Percentiles rank a stretch among this genome's conserved stretches.
These are phyloP conservation scores for Falcunculus frontatus DNA, from an alignment of 2,113 vertebrate genomes.

Conservation along the genomic window DNA sequence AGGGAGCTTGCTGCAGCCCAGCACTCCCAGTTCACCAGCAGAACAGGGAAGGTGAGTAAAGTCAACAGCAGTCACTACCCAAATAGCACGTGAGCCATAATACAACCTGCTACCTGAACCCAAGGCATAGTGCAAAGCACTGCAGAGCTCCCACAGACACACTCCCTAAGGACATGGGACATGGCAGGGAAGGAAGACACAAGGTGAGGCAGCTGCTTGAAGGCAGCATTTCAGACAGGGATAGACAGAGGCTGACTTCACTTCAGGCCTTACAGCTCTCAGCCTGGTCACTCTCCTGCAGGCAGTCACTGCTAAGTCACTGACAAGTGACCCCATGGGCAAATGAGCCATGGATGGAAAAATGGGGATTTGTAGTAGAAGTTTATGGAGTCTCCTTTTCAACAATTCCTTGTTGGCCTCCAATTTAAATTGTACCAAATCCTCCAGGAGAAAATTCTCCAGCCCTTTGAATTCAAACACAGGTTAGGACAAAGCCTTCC, in stretches of 20 bases:
- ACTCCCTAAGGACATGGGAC: background rate
- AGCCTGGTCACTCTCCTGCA: background rate
- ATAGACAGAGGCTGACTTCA: background rate
- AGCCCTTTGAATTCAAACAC: background rate
- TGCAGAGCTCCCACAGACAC: background rate
- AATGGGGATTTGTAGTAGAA: background rate
- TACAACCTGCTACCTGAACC: background rate
- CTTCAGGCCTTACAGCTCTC: background rate
- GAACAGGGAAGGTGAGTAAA: background rate
- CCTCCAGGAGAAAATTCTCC: background rate
- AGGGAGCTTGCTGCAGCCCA: background rate
- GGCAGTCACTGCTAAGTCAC: background rate
- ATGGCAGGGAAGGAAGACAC: background rate
- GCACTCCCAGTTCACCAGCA: background rate
- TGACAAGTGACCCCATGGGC: background rate
- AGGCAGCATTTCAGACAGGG: background rate
- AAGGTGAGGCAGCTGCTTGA: background rate
- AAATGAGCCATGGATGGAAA: background rate
- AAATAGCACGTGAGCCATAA: fast-evolving
- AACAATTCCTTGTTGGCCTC: background rate
- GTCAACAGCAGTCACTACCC: background rate
- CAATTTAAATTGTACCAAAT: background rate
- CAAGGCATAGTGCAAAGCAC: background rate
- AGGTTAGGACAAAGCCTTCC: background rate
- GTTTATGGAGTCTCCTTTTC: background rate